These are phyloP conservation scores for Burhinus bistriatus DNA, from an alignment of 2,113 vertebrate genomes.

Conservation along the genomic window DNA sequence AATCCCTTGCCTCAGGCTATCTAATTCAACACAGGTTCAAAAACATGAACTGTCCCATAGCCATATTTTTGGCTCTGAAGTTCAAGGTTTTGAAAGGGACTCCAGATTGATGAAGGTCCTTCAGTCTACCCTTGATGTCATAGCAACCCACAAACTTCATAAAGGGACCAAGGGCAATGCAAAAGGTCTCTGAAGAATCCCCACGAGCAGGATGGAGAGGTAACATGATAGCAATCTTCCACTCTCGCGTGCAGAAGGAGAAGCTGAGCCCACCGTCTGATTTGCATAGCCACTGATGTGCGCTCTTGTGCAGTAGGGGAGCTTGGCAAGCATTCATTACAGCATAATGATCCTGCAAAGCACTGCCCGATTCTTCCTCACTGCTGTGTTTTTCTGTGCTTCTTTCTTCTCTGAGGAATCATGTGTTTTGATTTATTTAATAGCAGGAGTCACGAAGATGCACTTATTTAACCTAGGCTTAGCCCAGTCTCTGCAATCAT, in stretches of 20 bases:
- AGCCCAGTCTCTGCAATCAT: not conserved
- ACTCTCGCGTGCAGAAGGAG: not conserved
- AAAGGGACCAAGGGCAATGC: not conserved
- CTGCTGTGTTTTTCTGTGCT: not conserved
- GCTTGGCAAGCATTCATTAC: not conserved
- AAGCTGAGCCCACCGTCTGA: not conserved
- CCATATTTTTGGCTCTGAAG: not conserved
- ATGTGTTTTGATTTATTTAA: not conserved
- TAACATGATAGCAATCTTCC: not conserved
- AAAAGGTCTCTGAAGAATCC: not conserved
- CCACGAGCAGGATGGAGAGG: not conserved
- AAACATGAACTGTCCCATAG: not conserved
- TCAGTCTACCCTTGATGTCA: not conserved
- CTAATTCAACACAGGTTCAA: not conserved
- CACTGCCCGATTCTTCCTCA: not conserved
- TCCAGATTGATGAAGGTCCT: not conserved
- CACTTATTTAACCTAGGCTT: not conserved
- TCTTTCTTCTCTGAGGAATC: not conserved
- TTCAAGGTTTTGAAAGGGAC: not conserved
- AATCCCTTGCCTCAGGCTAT: not conserved
- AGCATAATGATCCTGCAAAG: not conserved
- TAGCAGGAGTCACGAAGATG: not conserved
- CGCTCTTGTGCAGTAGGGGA: not conserved
- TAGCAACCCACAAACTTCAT: not conserved
- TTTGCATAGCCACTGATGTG: not conserved